These are phyloP conservation scores for Trisateles emortualis DNA, from an alignment of 2,888 invertebrate species.

Conservation along the genomic window DNA sequence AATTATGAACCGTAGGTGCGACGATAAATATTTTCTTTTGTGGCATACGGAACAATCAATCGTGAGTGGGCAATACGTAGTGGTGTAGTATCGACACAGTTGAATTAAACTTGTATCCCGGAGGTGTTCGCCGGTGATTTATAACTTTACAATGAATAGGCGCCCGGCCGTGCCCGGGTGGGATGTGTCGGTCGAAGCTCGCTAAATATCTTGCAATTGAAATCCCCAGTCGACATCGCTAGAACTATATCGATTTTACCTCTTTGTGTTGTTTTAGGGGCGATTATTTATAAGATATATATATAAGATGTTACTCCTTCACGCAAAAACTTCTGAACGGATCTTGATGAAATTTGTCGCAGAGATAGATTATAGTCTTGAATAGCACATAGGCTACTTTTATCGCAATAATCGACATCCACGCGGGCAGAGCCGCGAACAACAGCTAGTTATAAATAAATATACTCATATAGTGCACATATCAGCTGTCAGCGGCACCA, in stretches of 20 bases:
- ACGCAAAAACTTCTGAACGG: too few relatives aligned
- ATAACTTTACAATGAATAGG: constrained; percentile 68
- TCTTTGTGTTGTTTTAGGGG: constrained; percentile 38
- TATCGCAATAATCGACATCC: too few relatives aligned
- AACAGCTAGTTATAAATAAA: too few relatives aligned
- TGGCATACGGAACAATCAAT: constrained; percentile 27
- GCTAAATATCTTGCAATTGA: constrained; percentile 64
- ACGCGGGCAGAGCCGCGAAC: too few relatives aligned
- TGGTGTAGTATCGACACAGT: constrained; percentile 26
- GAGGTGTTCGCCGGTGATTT: constrained; percentile 62
- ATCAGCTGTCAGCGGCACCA: too few relatives aligned
- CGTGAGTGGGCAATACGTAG: constrained; percentile 14
- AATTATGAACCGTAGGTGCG: not conserved
- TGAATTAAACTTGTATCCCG: constrained; percentile 62
- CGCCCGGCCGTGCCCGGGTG: constrained; percentile 59
- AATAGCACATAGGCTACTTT: too few relatives aligned
- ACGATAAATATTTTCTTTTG: constrained; percentile 30
- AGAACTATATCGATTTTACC: constrained; percentile 32
- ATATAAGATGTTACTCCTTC: too few relatives aligned
- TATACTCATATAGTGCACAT: too few relatives aligned
- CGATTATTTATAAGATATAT: constrained; percentile 16
- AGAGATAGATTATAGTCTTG: too few relatives aligned
- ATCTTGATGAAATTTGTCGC: too few relatives aligned
- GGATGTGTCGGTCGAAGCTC: constrained; percentile 54
- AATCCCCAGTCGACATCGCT: constrained; percentile 52